A percentile compares a stretch with the other conserved stretches of the same genome.
Conservation (phyloP, 2,888 invertebrate species). For the Epinotia demarniana region DNA sequence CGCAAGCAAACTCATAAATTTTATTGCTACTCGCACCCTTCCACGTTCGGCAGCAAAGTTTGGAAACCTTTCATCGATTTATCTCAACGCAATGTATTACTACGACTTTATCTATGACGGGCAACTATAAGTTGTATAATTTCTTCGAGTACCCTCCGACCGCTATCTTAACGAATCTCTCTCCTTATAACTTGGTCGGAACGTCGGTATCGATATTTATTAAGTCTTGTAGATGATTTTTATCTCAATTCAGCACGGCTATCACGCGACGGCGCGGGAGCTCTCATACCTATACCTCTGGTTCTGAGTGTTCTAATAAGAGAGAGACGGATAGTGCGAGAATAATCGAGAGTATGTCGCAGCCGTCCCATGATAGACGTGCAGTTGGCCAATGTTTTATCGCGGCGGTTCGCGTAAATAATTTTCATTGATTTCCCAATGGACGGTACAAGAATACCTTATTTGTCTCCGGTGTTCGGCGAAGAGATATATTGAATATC, state of each 20-base stretch:
- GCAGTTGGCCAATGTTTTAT: constrained; percentile 20
- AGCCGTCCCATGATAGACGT: no score
- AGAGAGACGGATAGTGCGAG: no score
- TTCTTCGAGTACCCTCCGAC: neutral
- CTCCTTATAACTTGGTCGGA: neutral
- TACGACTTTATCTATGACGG: constrained; percentile 10
- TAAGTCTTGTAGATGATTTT: constrained; percentile 13
- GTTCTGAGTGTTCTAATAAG: no score
- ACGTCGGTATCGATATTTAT: neutral
- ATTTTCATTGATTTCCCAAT: constrained; percentile 32
- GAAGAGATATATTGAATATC: constrained; percentile 18
- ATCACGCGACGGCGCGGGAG: no score
- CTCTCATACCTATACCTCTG: no score
- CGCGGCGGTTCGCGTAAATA: constrained; percentile 15
- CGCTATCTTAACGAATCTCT: constrained; percentile 21
- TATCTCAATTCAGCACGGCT: constrained; percentile 18
- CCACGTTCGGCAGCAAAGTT: constrained; percentile 45
- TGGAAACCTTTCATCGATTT: constrained; percentile 45
- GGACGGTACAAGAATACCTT: constrained; percentile 10
- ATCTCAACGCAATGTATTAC: constrained; percentile 22
- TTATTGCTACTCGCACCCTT: constrained; percentile 45
- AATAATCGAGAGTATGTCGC: no score
- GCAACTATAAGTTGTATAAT: constrained; percentile 20
- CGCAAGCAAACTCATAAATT: constrained; percentile 48
- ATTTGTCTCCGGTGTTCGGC: constrained; percentile 18